Evolutionary conservation across 2,888 invertebrate genomes (phyloP).

Genomic region (Caenorhabditis plicata): DNA sequence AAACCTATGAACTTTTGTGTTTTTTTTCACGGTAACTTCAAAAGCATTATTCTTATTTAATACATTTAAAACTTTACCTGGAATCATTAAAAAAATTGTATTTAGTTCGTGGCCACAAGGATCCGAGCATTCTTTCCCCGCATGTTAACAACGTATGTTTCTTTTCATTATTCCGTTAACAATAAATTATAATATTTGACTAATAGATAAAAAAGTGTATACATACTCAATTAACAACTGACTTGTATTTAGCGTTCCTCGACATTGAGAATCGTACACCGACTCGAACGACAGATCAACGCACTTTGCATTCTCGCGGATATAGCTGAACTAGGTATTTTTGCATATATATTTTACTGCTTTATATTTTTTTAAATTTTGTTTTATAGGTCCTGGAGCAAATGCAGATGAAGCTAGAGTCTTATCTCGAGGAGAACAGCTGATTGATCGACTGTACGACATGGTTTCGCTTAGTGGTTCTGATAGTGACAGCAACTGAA

Average conservation of each 20-base stretch:
- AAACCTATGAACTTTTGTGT: constrained; percentile 2
- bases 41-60: constrained; percentile 5
- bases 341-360: too few relatives aligned
- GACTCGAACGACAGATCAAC: constrained; percentile 2
- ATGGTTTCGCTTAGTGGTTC: constrained; percentile 5
- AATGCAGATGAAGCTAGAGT: constrained; percentile 14
- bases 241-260: constrained; percentile 10
- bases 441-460: constrained; percentile 10
- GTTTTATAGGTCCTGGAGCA: constrained; percentile 6
- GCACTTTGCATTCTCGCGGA: constrained; percentile 5
- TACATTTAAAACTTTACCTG: constrained; percentile 6
- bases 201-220: constrained; percentile 1
- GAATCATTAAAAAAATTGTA: constrained; percentile 2
- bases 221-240: constrained; percentile 1
- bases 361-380: too few relatives aligned
- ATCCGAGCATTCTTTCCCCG: constrained; percentile 3
- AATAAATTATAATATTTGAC: constrained; percentile 4
- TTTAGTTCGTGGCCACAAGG: constrained; percentile 4
- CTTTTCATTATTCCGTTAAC: constrained; percentile 3
- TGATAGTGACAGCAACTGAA: too few relatives aligned
- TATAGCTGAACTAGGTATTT: constrained; percentile 6
- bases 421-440: constrained; percentile 6
- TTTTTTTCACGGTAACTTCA: constrained; percentile 1
- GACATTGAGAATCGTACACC: not conserved
- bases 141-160: constrained; percentile 2